These are phyloP conservation scores for Montipora capricornis DNA, from an alignment of 64 coral and sea anemone species.

Conservation along the genomic window DNA sequence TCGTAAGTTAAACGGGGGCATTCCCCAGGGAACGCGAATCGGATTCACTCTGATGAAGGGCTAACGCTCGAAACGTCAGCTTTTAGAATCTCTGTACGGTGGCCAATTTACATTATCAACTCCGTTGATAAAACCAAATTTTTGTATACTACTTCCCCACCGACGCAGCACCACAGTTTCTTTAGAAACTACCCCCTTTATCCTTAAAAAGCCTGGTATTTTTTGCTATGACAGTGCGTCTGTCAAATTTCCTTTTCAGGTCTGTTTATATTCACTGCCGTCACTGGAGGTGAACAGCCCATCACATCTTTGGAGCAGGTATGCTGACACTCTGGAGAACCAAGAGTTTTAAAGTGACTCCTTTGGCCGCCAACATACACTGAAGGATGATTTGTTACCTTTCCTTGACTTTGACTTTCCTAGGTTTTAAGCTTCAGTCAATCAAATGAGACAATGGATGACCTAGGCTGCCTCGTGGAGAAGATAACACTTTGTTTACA, in stretches of 20 bases:
- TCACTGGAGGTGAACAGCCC: conserved; percentile 41
- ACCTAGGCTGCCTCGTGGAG: conserved; percentile 44
- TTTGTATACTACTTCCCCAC: too few relatives aligned
- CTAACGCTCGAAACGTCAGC: too few relatives aligned
- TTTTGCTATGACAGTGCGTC: background rate
- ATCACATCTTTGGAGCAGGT: conserved; percentile 49
- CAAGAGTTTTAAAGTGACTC: background rate
- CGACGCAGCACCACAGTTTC: too few relatives aligned
- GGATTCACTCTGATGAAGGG: too few relatives aligned
- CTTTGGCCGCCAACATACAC: background rate
- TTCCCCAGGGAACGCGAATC: too few relatives aligned
- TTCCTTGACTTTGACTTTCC: background rate
- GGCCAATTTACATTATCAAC: too few relatives aligned
- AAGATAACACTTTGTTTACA: conserved; percentile 51
- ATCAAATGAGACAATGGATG: conserved; percentile 35
- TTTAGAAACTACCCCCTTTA: too few relatives aligned
- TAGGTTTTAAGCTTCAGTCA: conserved; percentile 42
- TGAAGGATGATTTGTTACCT: background rate
- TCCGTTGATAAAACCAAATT: too few relatives aligned
- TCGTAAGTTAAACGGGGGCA: too few relatives aligned
- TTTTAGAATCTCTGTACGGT: too few relatives aligned
- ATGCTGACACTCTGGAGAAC: background rate
- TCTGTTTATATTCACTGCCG: conserved; percentile 50
- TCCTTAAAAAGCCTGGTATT: too few relatives aligned
- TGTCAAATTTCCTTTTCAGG: conserved; percentile 10